Percentiles rank a stretch among this genome's conserved stretches.
Conservation (phyloP, 35 echinoderm and acorn worm species). For the Apostichopus californicus region DNA sequence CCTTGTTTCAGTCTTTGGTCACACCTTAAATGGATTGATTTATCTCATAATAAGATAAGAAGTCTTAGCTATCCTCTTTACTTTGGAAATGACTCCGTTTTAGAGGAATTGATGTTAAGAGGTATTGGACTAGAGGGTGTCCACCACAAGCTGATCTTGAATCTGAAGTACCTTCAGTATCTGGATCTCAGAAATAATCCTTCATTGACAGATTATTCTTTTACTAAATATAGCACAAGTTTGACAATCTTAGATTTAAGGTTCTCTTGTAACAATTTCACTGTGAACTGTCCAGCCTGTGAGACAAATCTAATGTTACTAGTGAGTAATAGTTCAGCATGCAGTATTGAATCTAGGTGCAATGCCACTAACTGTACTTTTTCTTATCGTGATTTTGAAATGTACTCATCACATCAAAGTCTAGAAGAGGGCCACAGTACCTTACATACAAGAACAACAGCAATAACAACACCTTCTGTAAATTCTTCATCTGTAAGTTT, state of each 20-base stretch:
- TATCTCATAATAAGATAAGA: neutral
- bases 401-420: neutral
- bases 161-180: neutral
- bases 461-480: neutral
- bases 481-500: neutral
- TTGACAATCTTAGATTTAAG: neutral
- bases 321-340: neutral
- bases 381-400: neutral
- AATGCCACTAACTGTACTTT: neutral
- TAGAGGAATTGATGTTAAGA: neutral
- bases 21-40: slow-evolving; percentile 1
- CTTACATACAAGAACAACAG: too few species aligned
- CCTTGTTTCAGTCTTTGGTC: neutral
- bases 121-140: neutral
- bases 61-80: neutral
- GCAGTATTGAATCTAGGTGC: neutral
- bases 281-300: neutral
- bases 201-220: neutral
- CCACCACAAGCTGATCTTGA: neutral
- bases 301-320: neutral
- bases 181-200: neutral
- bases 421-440: too few species aligned
- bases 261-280: neutral
- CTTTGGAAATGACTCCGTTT: neutral
- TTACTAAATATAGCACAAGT: neutral